Evolutionary conservation across 2,888 invertebrate genomes (phyloP).

Genomic region (Ligdia adustata): DNA sequence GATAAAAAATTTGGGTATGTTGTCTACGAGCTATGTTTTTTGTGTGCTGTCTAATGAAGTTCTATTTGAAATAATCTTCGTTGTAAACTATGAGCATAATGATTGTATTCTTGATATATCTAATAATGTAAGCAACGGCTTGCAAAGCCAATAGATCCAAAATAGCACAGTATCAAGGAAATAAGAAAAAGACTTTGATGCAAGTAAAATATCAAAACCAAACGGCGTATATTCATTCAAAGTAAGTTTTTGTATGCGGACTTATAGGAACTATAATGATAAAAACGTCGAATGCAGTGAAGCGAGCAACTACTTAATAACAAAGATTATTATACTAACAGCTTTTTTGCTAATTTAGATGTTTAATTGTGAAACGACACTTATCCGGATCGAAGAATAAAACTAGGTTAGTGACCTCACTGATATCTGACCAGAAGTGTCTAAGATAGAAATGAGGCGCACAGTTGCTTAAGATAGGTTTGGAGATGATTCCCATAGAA

Average conservation of each 20-base stretch:
- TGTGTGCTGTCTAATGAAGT: constrained; percentile 25
- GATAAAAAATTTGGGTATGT: constrained; percentile 46
- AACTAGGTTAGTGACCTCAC: constrained; percentile 41
- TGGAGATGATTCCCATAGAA: constrained; percentile 62
- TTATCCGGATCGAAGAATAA: constrained; percentile 37
- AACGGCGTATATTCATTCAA: constrained; percentile 53
- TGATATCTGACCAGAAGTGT: constrained; percentile 28
- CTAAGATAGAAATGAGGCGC: constrained; percentile 40
- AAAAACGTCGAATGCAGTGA: constrained; percentile 63
- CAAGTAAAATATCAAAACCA: constrained; percentile 39
- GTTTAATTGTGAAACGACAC: constrained; percentile 58
- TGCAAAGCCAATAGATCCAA: not conserved
- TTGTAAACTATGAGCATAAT: constrained; percentile 6
- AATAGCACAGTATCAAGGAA: too few species aligned
- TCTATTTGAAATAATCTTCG: constrained; percentile 5
- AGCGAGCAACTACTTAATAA: constrained; percentile 61
- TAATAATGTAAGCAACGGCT: not conserved
- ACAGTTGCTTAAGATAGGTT: constrained; percentile 35
- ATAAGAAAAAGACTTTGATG: too few species aligned
- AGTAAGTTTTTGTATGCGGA: constrained; percentile 47
- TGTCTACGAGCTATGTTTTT: constrained; percentile 39
- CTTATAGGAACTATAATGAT: constrained; percentile 56
- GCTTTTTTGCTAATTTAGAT: constrained; percentile 61
- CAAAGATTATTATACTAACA: constrained; percentile 59
- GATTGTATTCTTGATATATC: not conserved